Evolutionary conservation across 2,113 vertebrate species (phyloP).

Genomic region (Paedocypris sp.): DNA sequence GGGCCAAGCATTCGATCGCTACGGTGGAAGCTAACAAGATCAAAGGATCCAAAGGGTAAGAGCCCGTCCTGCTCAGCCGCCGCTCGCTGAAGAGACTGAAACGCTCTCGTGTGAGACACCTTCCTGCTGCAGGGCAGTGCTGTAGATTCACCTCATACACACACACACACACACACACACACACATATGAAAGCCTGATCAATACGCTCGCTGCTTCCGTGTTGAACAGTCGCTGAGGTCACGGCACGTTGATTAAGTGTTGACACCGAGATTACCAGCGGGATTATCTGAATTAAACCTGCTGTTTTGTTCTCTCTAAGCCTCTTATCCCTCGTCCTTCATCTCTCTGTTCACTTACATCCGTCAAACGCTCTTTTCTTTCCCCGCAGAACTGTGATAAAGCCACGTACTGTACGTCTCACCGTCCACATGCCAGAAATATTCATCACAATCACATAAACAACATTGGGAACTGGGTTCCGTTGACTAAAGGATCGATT

Average conservation of each 20-base stretch:
- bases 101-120: no score
- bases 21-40: constrained; percentile 79
- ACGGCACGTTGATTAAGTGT: background rate
- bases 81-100: background rate
- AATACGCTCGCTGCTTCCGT: no score
- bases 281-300: background rate
- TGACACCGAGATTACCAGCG: background rate
- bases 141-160: no score
- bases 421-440: no score
- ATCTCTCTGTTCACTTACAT: background rate
- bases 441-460: no score
- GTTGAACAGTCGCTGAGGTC: background rate
- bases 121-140: no score
- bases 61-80: no score
- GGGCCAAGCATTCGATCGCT: constrained; percentile 90
- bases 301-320: background rate
- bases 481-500: no score
- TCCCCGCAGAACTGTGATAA: background rate
- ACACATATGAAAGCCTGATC: no score
- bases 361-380: background rate
- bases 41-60: constrained; percentile 61
- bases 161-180: no score
- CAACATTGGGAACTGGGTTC: no score
- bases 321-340: background rate
- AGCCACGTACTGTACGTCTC: no score